These are phyloP conservation scores for Xylocopa sonorina DNA, from an alignment of 1,140 invertebrate species.

Conservation along the genomic window DNA sequence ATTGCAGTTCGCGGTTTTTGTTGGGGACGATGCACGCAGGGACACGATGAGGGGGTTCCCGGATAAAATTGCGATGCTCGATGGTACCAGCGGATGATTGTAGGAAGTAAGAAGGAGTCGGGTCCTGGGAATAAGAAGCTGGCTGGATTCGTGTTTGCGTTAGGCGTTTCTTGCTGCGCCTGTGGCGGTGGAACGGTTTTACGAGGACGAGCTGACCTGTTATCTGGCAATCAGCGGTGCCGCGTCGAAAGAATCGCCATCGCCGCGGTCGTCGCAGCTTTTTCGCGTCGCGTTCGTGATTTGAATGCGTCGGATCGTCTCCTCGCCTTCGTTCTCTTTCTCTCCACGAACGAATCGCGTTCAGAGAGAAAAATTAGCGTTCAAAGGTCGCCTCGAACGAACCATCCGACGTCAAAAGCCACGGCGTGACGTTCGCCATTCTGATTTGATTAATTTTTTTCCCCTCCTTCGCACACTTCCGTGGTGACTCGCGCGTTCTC, in stretches of 20 bases:
- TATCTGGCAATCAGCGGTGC: not conserved
- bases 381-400: too few relatives aligned
- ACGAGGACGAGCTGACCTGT: conserved; percentile 14
- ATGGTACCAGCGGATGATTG: not conserved
- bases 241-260: not conserved
- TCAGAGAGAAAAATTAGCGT: too few relatives aligned
- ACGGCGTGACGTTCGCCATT: too few relatives aligned
- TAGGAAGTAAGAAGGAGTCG: not conserved
- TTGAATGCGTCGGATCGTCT: not conserved
- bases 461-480: not conserved
- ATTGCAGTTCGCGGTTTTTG: not conserved
- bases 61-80: not conserved
- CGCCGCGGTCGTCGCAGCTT: not conserved
- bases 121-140: conserved; percentile 5
- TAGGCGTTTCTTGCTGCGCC: not conserved
- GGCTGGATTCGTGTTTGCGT: conserved; percentile 9
- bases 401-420: too few relatives aligned
- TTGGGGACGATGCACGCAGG: not conserved
- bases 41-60: not conserved
- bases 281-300: not conserved
- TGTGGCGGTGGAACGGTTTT: not conserved
- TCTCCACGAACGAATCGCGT: too few relatives aligned
- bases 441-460: not conserved
- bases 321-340: not conserved
- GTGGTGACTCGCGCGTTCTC: too few relatives aligned